phyloP scores from a whole-genome alignment of 2,888 invertebrate species.

The Vesta saturnalis region DNA sequence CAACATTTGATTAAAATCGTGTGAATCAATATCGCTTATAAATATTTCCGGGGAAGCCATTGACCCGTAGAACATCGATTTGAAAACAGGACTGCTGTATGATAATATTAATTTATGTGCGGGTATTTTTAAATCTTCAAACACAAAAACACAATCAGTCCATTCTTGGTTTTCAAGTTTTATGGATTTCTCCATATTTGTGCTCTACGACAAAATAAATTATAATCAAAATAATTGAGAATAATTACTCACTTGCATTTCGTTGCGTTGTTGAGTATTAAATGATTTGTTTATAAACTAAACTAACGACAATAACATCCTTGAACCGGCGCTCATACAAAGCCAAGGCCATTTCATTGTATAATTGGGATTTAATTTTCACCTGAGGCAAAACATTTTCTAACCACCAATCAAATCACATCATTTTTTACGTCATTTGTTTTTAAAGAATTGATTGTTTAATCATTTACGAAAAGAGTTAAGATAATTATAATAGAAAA shows the following conservation, averaged over 20 bases:
- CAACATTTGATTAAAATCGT: conserved; percentile 69
- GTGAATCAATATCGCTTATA: conserved; percentile 69
- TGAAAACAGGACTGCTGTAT: conserved; percentile 75
- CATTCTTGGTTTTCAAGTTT: conserved; percentile 42
- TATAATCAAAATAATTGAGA: not conserved
- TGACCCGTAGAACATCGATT: conserved; percentile 74
- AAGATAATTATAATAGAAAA: no score
- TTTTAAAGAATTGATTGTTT: no score
- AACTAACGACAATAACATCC: conserved; percentile 45
- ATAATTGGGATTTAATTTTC: conserved; percentile 7
- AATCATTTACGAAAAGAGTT: no score
- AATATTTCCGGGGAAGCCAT: conserved; percentile 64
- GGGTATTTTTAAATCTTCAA: conserved; percentile 64
- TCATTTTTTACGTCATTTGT: not conserved
- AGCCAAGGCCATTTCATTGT: conserved; percentile 46
- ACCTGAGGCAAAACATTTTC: not conserved
- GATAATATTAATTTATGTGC: conserved; percentile 72
- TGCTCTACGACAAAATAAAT: not conserved
- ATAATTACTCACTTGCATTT: not conserved
- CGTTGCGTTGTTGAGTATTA: not conserved
- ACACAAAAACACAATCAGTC: conserved; percentile 69
- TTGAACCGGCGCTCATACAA: conserved; percentile 53
- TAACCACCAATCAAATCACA: not conserved
- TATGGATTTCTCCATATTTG: not conserved
- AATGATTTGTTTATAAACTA: conserved; percentile 36